Percentiles rank a stretch among this genome's conserved stretches.
phyloP scores from a whole-genome alignment of 2,888 invertebrate species.

The Drosophila conformis region DNA sequence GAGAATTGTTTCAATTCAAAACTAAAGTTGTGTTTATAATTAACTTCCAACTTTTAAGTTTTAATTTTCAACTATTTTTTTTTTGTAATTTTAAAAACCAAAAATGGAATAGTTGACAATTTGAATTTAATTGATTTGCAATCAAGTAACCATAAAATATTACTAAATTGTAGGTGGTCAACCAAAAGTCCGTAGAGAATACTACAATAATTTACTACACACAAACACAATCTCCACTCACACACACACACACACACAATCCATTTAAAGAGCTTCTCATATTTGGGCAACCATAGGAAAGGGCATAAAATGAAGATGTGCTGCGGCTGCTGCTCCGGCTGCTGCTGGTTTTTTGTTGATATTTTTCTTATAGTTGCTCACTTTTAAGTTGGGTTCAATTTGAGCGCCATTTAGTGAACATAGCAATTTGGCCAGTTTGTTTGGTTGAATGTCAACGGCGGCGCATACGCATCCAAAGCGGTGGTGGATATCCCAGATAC shows the following conservation, averaged over 20 bases:
- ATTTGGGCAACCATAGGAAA: conserved; percentile 17
- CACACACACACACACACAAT: not conserved
- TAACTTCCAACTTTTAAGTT: not conserved
- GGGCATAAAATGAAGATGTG: conserved; percentile 68
- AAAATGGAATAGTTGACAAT: not conserved
- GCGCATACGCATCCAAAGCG: conserved; percentile 56
- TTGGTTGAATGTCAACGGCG: conserved; percentile 69
- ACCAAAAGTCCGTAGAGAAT: not conserved
- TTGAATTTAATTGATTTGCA: not conserved
- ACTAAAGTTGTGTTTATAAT: not conserved
- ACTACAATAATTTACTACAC: too few species aligned
- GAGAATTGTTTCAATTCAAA: not conserved
- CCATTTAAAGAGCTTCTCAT: conserved; percentile 9
- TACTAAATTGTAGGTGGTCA: not conserved
- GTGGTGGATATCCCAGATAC: not conserved
- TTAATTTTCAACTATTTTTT: not conserved
- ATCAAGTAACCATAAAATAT: not conserved
- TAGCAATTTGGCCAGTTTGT: conserved; percentile 31
- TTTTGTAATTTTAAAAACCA: not conserved
- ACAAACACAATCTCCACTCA: too few species aligned
- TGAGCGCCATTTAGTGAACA: conserved; percentile 64
- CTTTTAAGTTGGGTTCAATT: conserved; percentile 61
- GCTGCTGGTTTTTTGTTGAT: not conserved
- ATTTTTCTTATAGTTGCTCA: conserved; percentile 13
- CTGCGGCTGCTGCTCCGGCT: conserved; percentile 30